Conservation (phyloP, 1,140 invertebrate genomes). For the Hylaeus anthracinus region DNA sequence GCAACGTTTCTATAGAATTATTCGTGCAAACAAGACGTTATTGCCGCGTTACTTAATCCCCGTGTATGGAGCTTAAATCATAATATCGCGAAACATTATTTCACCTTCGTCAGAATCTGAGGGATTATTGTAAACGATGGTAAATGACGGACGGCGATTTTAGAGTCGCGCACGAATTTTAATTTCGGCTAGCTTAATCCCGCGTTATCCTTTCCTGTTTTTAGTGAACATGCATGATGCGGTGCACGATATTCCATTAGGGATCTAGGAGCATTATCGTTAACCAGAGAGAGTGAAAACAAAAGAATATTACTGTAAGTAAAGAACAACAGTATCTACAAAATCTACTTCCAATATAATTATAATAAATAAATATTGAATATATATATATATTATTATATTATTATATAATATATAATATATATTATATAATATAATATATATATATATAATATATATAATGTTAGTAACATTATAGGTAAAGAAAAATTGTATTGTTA, state of each 20-base stretch:
- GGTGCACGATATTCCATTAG: conserved; percentile 24
- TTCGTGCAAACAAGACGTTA: neutral
- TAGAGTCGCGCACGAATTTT: neutral
- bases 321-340: no score
- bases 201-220: neutral
- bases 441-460: no score
- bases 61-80: neutral
- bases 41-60: conserved; percentile 5
- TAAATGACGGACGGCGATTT: neutral
- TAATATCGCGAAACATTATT: conserved; percentile 5
- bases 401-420: no score
- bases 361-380: no score
- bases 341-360: no score
- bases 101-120: neutral
- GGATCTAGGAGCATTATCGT: neutral
- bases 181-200: conserved; percentile 4
- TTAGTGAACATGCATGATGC: neutral
- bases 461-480: no score
- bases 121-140: conserved; percentile 4
- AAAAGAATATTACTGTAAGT: no score
- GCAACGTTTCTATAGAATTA: conserved; percentile 6
- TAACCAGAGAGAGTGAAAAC: no score
- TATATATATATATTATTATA: no score
- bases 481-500: no score
- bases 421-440: no score